These are phyloP conservation scores for Dinocampus coccinellae DNA, from an alignment of 2,888 invertebrate species.

Conservation along the genomic window DNA sequence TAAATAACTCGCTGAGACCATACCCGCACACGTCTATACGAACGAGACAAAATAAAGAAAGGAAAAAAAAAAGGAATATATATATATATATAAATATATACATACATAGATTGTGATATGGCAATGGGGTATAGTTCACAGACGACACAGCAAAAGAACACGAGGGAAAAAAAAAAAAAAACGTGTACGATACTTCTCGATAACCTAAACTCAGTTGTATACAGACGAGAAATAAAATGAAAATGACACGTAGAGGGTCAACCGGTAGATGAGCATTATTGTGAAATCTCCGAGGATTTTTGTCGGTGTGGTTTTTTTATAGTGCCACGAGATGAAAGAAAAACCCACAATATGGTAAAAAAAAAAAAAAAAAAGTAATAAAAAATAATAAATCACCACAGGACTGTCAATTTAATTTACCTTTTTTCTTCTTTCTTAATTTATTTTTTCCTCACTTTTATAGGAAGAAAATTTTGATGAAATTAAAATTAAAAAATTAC, in stretches of 20 bases:
- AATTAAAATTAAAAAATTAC: too few relatives aligned
- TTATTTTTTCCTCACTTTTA: too few relatives aligned
- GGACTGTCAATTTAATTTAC: not conserved
- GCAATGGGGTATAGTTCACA: not conserved
- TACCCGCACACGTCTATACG: slow-evolving; percentile 17
- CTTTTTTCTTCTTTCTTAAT: too few relatives aligned
- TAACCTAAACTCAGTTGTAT: slow-evolving; percentile 42
- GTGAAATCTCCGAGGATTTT: slow-evolving; percentile 41
- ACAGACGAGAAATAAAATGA: slow-evolving; percentile 44
- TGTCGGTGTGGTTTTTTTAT: not conserved
- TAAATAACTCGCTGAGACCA: slow-evolving; percentile 61
- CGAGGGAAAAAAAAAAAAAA: not conserved
- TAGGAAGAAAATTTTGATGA: too few relatives aligned
- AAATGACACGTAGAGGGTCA: slow-evolving; percentile 39
- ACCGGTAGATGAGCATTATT: slow-evolving; percentile 31
- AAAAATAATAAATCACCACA: too few relatives aligned
- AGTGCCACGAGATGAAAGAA: not conserved
- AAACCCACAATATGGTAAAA: not conserved
- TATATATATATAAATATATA: not conserved
- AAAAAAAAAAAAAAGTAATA: too few relatives aligned
- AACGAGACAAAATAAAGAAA: slow-evolving; percentile 35
- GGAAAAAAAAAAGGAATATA: not conserved
- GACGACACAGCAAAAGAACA: not conserved
- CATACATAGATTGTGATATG: not conserved
- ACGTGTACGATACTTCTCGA: slow-evolving; percentile 2